These are phyloP conservation scores for Mesopsocus fuscifrons DNA, from an alignment of 2,888 invertebrate genomes.

Conservation along the genomic window DNA sequence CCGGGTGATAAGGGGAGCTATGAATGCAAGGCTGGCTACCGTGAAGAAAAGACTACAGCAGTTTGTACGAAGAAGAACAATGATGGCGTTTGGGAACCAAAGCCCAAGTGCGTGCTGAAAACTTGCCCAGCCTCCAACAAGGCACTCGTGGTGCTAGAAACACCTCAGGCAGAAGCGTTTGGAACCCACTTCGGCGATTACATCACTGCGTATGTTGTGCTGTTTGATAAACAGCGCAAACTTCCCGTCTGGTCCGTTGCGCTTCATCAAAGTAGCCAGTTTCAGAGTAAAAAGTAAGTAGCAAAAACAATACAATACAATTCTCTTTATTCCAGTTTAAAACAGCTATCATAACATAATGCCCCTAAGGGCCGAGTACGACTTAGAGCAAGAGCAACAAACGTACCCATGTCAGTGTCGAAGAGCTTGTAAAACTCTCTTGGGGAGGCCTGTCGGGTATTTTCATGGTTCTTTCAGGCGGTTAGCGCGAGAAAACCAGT, in stretches of 20 bases:
- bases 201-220: slow-evolving; percentile 12
- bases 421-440: too few species aligned
- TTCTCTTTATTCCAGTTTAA: too few species aligned
- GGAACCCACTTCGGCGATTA: slow-evolving; percentile 3
- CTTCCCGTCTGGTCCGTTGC: slow-evolving; percentile 14
- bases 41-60: neutral
- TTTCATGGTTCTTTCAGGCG: too few species aligned
- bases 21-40: slow-evolving; percentile 1
- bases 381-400: too few species aligned
- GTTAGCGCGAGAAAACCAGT: too few species aligned
- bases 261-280: slow-evolving; percentile 11
- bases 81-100: neutral
- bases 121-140: neutral
- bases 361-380: too few species aligned
- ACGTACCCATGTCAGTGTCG: too few species aligned
- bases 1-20: neutral
- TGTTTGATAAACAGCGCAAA: slow-evolving; percentile 12
- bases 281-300: neutral
- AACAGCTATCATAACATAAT: too few species aligned
- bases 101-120: neutral
- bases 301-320: too few species aligned
- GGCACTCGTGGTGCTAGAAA: neutral
- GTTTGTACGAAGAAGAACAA: neutral
- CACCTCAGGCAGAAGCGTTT: neutral
- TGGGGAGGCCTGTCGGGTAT: too few species aligned